These are phyloP conservation scores for Archilochus colubris DNA, from an alignment of 2,113 vertebrate genomes.

Conservation along the genomic window DNA sequence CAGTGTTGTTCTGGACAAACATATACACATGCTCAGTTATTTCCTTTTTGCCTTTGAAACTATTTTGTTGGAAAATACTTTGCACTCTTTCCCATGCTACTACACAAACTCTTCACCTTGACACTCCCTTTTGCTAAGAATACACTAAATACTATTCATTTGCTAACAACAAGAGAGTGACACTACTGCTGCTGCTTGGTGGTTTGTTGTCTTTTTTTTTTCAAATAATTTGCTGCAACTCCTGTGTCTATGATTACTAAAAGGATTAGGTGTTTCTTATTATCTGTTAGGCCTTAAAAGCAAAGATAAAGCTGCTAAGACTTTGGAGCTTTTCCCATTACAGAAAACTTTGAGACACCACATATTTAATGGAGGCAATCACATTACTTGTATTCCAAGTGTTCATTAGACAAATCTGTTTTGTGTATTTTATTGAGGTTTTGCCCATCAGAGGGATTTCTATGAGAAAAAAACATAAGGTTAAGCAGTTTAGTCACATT, in stretches of 20 bases:
- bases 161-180: neutral
- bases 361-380: neutral
- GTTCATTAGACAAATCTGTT: neutral
- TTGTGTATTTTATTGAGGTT: neutral
- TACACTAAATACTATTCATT: neutral
- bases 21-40: neutral
- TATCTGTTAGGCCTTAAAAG: neutral
- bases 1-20: rapidly evolving
- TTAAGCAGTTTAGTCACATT: neutral
- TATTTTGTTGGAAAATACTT: neutral
- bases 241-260: neutral
- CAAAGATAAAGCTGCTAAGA: neutral
- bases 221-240: neutral
- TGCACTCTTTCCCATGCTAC: neutral
- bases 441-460: neutral
- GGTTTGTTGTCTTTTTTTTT: neutral
- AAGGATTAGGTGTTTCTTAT: neutral
- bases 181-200: neutral
- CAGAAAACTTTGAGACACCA: neutral
- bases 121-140: neutral
- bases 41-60: neutral
- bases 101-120: neutral
- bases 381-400: neutral
- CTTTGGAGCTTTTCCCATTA: neutral
- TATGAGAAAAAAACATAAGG: neutral